Evolutionary conservation across 1,140 invertebrate species (phyloP).

Genomic region (Psix sp.): DNA sequence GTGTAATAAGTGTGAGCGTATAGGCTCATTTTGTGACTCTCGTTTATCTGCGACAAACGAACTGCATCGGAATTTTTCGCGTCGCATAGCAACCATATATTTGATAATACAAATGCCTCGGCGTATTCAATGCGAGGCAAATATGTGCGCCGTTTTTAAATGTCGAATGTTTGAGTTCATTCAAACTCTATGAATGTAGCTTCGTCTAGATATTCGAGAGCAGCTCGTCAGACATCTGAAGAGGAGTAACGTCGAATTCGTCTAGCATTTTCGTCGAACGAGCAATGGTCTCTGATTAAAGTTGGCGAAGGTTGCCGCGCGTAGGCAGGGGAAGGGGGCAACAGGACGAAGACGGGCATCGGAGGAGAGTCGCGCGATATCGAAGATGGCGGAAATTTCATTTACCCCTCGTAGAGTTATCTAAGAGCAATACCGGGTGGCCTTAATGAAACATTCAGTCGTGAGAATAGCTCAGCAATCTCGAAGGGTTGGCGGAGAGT

Average conservation of each 20-base stretch:
- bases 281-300: slow-evolving; percentile 75
- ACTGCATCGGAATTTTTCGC: slow-evolving; percentile 22
- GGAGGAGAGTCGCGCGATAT: slow-evolving; percentile 70
- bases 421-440: slow-evolving; percentile 78
- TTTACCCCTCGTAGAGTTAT: slow-evolving; percentile 78
- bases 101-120: slow-evolving; percentile 33
- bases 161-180: slow-evolving; percentile 49
- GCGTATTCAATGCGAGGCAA: slow-evolving; percentile 22
- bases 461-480: slow-evolving; percentile 78
- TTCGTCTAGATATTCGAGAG: slow-evolving; percentile 57
- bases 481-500: slow-evolving; percentile 73
- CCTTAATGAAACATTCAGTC: slow-evolving; percentile 78
- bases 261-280: slow-evolving; percentile 69
- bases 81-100: slow-evolving; percentile 22
- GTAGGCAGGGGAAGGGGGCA: slow-evolving; percentile 41
- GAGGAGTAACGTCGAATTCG: slow-evolving; percentile 66
- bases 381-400: slow-evolving; percentile 78
- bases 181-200: slow-evolving; percentile 38
- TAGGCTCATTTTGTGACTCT: slow-evolving; percentile 2
- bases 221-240: slow-evolving; percentile 58
- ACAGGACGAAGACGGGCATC: slow-evolving; percentile 57
- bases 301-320: slow-evolving; percentile 42
- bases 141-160: slow-evolving; percentile 45
- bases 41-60: neutral
- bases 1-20: slow-evolving; percentile 17